Base-by-base conservation (phyloP, 2,113 vertebrate genomes). In the Nerophis lumbriciformis region DNA sequence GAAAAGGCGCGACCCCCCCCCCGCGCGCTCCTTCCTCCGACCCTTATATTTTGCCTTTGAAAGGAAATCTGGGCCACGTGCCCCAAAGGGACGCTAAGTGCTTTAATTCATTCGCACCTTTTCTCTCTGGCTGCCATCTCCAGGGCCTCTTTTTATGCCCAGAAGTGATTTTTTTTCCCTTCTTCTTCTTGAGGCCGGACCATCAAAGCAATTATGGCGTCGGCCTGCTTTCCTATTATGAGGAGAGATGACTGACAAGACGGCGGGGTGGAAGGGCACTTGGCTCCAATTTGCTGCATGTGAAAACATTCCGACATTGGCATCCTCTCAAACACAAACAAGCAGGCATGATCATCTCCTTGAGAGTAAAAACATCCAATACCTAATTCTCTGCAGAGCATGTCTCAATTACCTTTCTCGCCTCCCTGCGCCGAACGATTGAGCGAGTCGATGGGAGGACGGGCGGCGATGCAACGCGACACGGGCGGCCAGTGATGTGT, bases 41-140 rank as follows among this genome's bases (percentile, higher is more conserved):
- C 84, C 59, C 81, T 79, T 69, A 78, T 83, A 72, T 83, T 73
- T 78, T 87, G 86, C 86, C 78, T 85, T 85, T 84, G 73, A 79
- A 85, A 91, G 90, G 90, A 90, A 94, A 98, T 94, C 92, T 98
- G 94, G 94, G 95, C 92, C 95, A 98, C 93, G 94, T 92, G 93
- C 93, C 95, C 93, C 95, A 89, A 79, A 96, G 94, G 95, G 95
- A 93, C 92, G 86, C 91, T 92, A 89, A 92, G 91, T 94, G 89
- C 93, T 94, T 96, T 93, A 95, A 94, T 98, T 95, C 93, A 93
- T 96, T 98, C 91, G 92, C 95, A 98, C 95, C 94, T 98, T 96
- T 96, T 95, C 91, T 95, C 92, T 92, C 91, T 89, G 90, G 89
- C 92, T 94, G 91, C 92, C 93, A 94, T 95, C 93, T 95, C 92